A percentile compares a stretch with the other conserved stretches of the same genome.
Conservation (phyloP, 2,888 invertebrate genomes). For the Euzetes globulus region DNA sequence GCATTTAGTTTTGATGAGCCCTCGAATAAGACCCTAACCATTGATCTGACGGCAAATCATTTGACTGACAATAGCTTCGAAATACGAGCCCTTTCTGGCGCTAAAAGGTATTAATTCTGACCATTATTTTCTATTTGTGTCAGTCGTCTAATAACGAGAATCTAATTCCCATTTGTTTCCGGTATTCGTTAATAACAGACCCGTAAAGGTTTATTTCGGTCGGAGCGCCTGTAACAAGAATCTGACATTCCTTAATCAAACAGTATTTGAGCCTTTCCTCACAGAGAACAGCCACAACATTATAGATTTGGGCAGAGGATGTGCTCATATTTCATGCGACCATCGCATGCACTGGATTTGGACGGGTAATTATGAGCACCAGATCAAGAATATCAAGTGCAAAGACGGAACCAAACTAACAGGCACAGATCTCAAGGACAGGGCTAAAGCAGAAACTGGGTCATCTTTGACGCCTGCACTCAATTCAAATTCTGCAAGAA, state of each 20-base stretch:
- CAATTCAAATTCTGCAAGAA: neutral
- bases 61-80: constrained; percentile 28
- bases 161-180: too few relatives aligned
- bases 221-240: constrained; percentile 15
- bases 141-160: neutral
- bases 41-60: constrained; percentile 30
- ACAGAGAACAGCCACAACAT: constrained; percentile 3
- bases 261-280: constrained; percentile 32
- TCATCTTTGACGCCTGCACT: neutral
- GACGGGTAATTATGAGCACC: neutral
- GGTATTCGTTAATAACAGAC: constrained; percentile 5
- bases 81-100: neutral
- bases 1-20: constrained; percentile 29
- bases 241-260: constrained; percentile 1
- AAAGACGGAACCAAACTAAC: neutral
- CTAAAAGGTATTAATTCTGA: constrained; percentile 12
- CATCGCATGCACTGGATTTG: constrained; percentile 26
- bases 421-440: neutral
- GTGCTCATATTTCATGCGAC: constrained; percentile 23
- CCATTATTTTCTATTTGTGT: neutral
- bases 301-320: constrained; percentile 26
- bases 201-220: constrained; percentile 22
- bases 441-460: neutral
- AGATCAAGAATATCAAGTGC: constrained; percentile 28
- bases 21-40: constrained; percentile 25